Base-by-base conservation (phyloP, 1,140 invertebrate genomes). In the Drosophila lowei region DNA sequence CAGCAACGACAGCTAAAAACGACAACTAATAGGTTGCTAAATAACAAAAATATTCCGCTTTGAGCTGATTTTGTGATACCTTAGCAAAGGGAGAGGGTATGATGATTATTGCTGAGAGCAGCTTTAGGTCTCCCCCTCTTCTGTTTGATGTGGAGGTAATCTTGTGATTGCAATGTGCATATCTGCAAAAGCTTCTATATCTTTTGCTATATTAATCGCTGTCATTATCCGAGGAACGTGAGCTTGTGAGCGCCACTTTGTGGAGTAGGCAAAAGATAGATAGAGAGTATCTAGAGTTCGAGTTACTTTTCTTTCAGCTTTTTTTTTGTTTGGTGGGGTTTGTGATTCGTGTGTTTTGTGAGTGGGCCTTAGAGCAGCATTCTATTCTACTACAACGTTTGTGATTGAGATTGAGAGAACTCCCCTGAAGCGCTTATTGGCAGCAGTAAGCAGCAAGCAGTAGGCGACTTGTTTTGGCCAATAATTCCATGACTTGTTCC, bases 401-500 rank as follows among this genome's bases (percentile, higher is more conserved):
- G 23, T 25, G 23, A 64, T 73, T 73, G 68, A 62, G 57, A 72
- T 72, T 61, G 70, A 72, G 57, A 72, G 23, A 25, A 72, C 70
- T 72, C 70, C 70, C 70, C 70, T 64, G 70, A 73, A 73, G 70
- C 68, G 71, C 56, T 71, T 72, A 62, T 80, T 77, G 73, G 54
- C 72, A 38, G 34, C 34, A 11, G 34, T 13, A 38, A 38, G 34
- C 34, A 38, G 34, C 11, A 5, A 38, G 34, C 34, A 74, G 80
- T 86, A 86, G 81, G 81, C 81, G 81, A 86, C 81, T 86, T 81
- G 81, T 86, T 86, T 88, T 86, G 81, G 81, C 81, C 81, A 86
- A 86, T 78, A 81, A 77, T 86, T 79, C 73, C 78, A 86, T 85
- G 83, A 85, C 80, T 85, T 85, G 80, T 85, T 86, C 80, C 80